Percentiles rank a stretch among this genome's conserved stretches.
phyloP scores from a whole-genome alignment of 2,888 invertebrate species.

The Tillus elongatus region DNA sequence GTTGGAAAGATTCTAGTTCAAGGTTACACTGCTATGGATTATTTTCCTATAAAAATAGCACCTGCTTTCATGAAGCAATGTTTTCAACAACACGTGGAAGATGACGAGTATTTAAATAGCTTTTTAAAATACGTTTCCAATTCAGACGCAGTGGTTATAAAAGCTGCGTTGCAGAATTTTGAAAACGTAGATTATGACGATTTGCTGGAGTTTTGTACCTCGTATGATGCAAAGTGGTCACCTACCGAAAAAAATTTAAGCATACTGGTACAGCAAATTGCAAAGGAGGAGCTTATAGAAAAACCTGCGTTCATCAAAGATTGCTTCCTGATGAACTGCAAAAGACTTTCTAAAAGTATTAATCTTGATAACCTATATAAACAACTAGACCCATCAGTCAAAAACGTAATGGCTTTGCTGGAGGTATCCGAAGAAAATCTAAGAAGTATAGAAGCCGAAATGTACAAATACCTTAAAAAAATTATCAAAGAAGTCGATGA shows the following conservation, averaged over 20 bases:
- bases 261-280: constrained; percentile 10
- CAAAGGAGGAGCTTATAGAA: constrained; percentile 10
- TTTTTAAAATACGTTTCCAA: constrained; percentile 10
- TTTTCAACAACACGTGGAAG: constrained; percentile 5
- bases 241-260: constrained; percentile 12
- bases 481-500: constrained; percentile 11
- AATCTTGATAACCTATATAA: not conserved
- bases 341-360: not conserved
- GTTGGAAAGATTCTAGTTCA: constrained; percentile 11
- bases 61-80: constrained; percentile 12
- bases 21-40: constrained; percentile 4
- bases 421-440: no score
- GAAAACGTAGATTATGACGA: constrained; percentile 10
- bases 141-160: constrained; percentile 8
- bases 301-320: constrained; percentile 10
- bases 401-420: no score
- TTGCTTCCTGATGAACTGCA: not conserved
- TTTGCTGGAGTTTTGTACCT: constrained; percentile 8
- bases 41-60: constrained; percentile 12
- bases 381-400: no score
- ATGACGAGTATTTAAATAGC: constrained; percentile 5
- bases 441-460: not conserved
- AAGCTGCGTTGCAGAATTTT: constrained; percentile 10
- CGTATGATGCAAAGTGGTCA: constrained; percentile 10
- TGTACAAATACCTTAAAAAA: constrained; percentile 6